Percentiles rank a stretch among this genome's conserved stretches.
These are phyloP conservation scores for Ptychobarbus kaznakovi DNA, from an alignment of 2,797 vertebrate genomes.

Conservation along the genomic window DNA sequence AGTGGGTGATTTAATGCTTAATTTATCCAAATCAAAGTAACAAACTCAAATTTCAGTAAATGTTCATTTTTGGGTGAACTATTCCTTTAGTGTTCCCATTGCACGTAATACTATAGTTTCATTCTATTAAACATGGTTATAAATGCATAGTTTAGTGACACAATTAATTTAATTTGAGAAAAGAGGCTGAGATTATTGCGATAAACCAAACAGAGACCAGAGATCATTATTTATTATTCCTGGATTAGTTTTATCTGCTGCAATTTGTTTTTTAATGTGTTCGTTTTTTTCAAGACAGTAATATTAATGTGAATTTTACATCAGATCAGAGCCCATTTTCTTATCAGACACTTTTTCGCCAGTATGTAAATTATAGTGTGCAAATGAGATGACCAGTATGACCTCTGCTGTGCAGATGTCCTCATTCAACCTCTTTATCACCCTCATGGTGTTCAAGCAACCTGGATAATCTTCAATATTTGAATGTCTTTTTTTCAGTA, in stretches of 20 bases:
- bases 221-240: slow-evolving; percentile 4
- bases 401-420: slow-evolving; percentile 47
- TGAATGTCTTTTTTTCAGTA: background rate
- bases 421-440: slow-evolving; percentile 48
- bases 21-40: background rate
- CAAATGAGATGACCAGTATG: slow-evolving; percentile 56
- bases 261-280: slow-evolving; percentile 19
- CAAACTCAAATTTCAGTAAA: background rate
- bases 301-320: slow-evolving; percentile 24
- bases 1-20: background rate
- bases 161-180: background rate
- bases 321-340: slow-evolving; percentile 35
- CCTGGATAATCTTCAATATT: slow-evolving; percentile 8
- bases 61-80: background rate
- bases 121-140: background rate
- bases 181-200: background rate
- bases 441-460: background rate
- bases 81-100: background rate
- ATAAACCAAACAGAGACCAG: slow-evolving; percentile 29
- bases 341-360: slow-evolving; percentile 49
- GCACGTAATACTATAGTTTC: background rate
- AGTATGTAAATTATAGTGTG: slow-evolving; percentile 60
- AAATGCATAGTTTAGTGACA: background rate
- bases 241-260: slow-evolving; percentile 22
- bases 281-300: slow-evolving; percentile 6